phyloP scores from a whole-genome alignment of 2,888 invertebrate species.

The Liposcelis brunnea region DNA sequence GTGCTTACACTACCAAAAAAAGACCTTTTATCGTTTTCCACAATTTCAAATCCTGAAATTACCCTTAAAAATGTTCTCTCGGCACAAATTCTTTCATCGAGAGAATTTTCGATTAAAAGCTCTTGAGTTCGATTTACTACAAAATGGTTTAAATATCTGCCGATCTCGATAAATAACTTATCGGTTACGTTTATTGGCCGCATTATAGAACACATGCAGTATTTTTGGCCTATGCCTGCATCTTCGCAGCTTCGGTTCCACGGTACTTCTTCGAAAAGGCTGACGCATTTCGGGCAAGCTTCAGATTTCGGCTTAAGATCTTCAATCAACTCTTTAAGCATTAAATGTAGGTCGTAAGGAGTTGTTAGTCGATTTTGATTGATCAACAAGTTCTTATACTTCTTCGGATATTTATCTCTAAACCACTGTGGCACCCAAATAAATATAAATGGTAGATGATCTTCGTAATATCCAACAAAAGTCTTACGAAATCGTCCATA shows the following conservation, averaged over 20 bases:
- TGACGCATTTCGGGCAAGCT: conserved; percentile 43
- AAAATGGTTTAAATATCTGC: conserved; percentile 29
- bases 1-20: too few relatives aligned
- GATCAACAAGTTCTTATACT: conserved; percentile 34
- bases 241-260: conserved; percentile 47
- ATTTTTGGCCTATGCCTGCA: conserved; percentile 48
- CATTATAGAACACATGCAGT: conserved; percentile 58
- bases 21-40: too few relatives aligned
- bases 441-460: conserved; percentile 55
- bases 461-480: conserved; percentile 57
- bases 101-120: background rate
- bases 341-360: conserved; percentile 59
- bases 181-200: conserved; percentile 30
- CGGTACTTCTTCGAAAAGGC: conserved; percentile 40
- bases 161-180: conserved; percentile 33
- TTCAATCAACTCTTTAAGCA: conserved; percentile 43
- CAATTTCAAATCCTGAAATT: background rate
- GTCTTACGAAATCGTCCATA: conserved; percentile 53
- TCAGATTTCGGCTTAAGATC: conserved; percentile 19
- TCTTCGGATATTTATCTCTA: conserved; percentile 32
- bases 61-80: background rate
- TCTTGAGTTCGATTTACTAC: background rate
- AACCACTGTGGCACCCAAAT: conserved; percentile 48
- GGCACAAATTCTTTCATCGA: background rate
- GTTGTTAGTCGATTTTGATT: conserved; percentile 52